A percentile compares a stretch with the other conserved stretches of the same genome.
These are phyloP conservation scores for Geodia barretti DNA, from an alignment of 37 sponge, comb jelly and placozoan species.

Conservation along the genomic window DNA sequence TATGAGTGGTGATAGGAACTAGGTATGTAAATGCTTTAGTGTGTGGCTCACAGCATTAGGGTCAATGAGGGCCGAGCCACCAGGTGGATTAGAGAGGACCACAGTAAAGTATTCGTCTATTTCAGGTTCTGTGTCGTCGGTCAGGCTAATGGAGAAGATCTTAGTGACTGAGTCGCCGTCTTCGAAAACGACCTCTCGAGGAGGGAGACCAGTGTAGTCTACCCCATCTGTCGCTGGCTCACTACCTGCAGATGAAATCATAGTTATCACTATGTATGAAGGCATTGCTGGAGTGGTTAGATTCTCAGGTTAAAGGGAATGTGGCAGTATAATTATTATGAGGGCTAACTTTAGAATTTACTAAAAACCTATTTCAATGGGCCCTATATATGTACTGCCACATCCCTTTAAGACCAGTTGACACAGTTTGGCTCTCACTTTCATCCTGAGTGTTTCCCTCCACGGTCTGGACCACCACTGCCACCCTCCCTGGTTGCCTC, in stretches of 20 bases:
- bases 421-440: too few relatives aligned
- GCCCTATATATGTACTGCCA: too few relatives aligned
- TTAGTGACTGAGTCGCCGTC: constrained; percentile 26
- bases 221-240: neutral
- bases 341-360: too few relatives aligned
- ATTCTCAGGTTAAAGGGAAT: too few relatives aligned
- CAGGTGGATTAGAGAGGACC: constrained; percentile 52
- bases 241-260: neutral
- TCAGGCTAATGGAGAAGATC: constrained; percentile 34
- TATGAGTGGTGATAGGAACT: neutral
- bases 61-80: constrained; percentile 55
- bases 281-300: too few relatives aligned
- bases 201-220: neutral
- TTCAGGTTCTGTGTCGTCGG: constrained; percentile 82
- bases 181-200: constrained; percentile 42
- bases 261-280: too few relatives aligned
- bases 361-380: too few relatives aligned
- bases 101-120: constrained; percentile 71
- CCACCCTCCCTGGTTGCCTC: constrained; percentile 47
- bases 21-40: neutral
- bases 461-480: constrained; percentile 24
- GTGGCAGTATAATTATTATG: too few relatives aligned
- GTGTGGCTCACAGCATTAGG: constrained; percentile 40
- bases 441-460: constrained; percentile 21
- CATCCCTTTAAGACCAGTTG: too few relatives aligned